phyloP scores from a whole-genome alignment of 2,888 invertebrate species.

The Iselma pallidipennis region DNA sequence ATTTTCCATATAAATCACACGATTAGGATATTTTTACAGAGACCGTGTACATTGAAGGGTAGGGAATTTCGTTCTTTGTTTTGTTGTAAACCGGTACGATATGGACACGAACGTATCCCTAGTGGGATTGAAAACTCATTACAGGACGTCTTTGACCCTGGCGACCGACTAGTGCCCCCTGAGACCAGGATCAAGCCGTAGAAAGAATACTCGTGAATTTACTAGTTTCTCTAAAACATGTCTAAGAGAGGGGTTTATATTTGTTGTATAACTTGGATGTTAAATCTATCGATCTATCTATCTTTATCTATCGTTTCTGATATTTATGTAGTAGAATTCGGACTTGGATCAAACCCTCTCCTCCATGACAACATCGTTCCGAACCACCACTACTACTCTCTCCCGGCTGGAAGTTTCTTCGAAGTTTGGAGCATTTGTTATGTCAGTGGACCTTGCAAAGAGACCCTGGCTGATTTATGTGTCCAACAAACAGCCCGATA shows the following conservation, averaged over 20 bases:
- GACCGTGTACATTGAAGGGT: too few species aligned
- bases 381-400: too few species aligned
- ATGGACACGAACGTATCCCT: constrained; percentile 47
- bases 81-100: constrained; percentile 35
- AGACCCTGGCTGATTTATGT: constrained; percentile 49
- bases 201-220: constrained; percentile 34
- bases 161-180: constrained; percentile 46
- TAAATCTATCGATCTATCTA: background rate
- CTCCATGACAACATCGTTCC: too few species aligned
- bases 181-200: constrained; percentile 49
- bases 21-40: too few species aligned
- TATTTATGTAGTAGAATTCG: too few species aligned
- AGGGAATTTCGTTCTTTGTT: too few species aligned
- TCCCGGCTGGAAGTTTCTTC: background rate
- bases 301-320: too few species aligned
- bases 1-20: too few species aligned
- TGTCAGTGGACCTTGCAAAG: constrained; percentile 50
- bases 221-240: too few species aligned
- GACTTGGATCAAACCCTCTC: too few species aligned
- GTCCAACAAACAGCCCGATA: constrained; percentile 48
- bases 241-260: too few species aligned
- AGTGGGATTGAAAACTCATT: constrained; percentile 56
- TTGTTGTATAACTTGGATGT: background rate
- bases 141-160: constrained; percentile 54
- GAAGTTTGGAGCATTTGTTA: constrained; percentile 52